Evolutionary conservation across 2,113 vertebrate species (phyloP), one percentile per base, ranked within the genome.

Genomic region (Eublepharis macularius): DNA sequence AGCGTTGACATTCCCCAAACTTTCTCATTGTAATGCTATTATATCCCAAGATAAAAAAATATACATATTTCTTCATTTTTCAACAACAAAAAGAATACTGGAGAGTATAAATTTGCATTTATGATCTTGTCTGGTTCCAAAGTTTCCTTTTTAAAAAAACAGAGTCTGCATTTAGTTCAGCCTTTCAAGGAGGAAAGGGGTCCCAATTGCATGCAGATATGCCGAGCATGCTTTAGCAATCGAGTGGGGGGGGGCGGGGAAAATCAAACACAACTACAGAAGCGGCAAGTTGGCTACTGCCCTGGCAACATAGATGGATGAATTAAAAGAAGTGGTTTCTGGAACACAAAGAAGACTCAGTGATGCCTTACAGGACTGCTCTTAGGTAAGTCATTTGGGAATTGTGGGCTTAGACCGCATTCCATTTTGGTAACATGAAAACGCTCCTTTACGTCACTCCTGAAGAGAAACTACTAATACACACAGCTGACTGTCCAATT

Each of bases 21-120:
- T 85, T 84, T 0, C 87, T 92, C 87, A 80, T 83, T 78, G 85
- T 92, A 92, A 92, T 94, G 78, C 89, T 76, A 49, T 19, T 65
- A 91, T 91, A 89, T 92, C 91, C 91, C 87, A 65, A 89, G 91
- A 92, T 88, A 89, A 74, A 91, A 82, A 88, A 81, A 84, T 88
- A 90, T 89, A 87, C 66, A 81, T 90, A 92, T 84, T 88, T 82
- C 84, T 89, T 91, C 91, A 89, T 82, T 82, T 93, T 86, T 94
- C 85, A 65, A 92, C 90, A 93, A 91, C 86, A 17, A 90, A 93
- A 81, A 87, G 92, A 90, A 90, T 85, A 34, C 19, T 17, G 82
- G 70, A 60, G 93, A 93, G 80, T 81, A 92, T 87, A 92, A 93
- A 94, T 47, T 86, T 73, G 86, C 89, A 90, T 94, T 94, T 91